Percentiles rank a stretch among this genome's conserved stretches.
Conservation (phyloP, 2,888 invertebrate species). For the Conistra vaccinii region DNA sequence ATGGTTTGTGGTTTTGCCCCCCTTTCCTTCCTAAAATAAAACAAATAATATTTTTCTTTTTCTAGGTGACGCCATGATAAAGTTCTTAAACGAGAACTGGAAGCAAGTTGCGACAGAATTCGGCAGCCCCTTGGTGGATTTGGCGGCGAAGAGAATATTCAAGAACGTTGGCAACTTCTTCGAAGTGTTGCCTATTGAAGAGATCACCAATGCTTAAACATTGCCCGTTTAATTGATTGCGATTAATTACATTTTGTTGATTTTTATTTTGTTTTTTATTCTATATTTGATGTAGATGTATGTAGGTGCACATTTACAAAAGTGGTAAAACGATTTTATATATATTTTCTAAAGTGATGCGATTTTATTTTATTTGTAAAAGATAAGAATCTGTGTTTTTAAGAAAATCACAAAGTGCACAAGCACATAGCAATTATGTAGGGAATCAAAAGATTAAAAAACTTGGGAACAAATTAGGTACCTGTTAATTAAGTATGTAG, state of each 20-base stretch:
- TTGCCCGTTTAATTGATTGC: background rate
- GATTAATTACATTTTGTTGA: conserved; percentile 32
- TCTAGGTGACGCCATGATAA: conserved; percentile 78
- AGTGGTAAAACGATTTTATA: background rate
- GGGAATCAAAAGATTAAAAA: too few relatives aligned
- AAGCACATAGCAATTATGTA: too few relatives aligned
- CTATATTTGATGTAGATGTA: background rate
- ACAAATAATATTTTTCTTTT: conserved; percentile 29
- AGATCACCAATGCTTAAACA: conserved; percentile 72
- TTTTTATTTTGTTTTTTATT: background rate
- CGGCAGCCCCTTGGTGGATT: conserved; percentile 79
- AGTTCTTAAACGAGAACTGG: conserved; percentile 84
- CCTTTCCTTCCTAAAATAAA: background rate
- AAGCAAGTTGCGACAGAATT: conserved; percentile 79
- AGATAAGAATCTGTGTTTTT: too few relatives aligned
- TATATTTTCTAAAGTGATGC: background rate
- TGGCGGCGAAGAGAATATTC: conserved; percentile 73
- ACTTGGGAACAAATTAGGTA: too few relatives aligned
- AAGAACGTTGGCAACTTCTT: conserved; percentile 76
- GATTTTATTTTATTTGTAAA: too few relatives aligned
- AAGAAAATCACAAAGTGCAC: too few relatives aligned
- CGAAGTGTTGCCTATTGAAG: conserved; percentile 72
- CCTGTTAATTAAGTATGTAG: too few relatives aligned
- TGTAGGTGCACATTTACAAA: background rate
- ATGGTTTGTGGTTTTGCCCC: too few relatives aligned